Conservation (phyloP, 1,140 invertebrate genomes). For the Drosophila jambulina region DNA sequence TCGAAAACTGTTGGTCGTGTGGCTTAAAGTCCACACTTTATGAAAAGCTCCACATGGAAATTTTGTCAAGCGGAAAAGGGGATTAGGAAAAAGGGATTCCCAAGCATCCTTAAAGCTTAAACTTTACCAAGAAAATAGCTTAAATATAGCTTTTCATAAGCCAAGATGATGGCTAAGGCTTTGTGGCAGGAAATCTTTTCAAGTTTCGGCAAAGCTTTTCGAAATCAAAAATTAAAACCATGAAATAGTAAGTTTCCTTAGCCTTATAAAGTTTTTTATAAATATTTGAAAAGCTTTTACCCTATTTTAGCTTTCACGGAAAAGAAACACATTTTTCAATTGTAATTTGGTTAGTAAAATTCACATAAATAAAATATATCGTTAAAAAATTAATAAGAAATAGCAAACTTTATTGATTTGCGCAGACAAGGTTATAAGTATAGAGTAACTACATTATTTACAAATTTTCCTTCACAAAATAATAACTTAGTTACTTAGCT, state of each 20-base stretch:
- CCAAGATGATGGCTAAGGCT: background rate
- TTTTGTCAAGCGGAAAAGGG: background rate
- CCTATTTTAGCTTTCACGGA: background rate
- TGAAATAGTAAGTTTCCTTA: background rate
- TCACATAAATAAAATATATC: background rate
- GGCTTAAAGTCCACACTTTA: constrained; percentile 16
- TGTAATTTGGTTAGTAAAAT: background rate
- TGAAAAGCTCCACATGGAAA: constrained; percentile 8
- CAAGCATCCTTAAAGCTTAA: constrained; percentile 4
- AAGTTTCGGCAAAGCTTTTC: background rate
- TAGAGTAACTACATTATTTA: background rate
- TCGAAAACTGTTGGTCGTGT: background rate
- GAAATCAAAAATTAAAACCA: background rate
- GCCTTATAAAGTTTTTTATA: background rate
- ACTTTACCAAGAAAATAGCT: background rate
- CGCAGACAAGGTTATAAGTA: background rate
- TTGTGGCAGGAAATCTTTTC: background rate
- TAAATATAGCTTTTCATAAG: constrained; percentile 13
- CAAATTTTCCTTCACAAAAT: no score
- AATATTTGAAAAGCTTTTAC: background rate
- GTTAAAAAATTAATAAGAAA: background rate
- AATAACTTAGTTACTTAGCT: no score
- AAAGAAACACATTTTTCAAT: background rate
- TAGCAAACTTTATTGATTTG: background rate
- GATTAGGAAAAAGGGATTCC: background rate